Conservation (phyloP, 2,113 vertebrate genomes). For the Probosciger aterrimus region DNA sequence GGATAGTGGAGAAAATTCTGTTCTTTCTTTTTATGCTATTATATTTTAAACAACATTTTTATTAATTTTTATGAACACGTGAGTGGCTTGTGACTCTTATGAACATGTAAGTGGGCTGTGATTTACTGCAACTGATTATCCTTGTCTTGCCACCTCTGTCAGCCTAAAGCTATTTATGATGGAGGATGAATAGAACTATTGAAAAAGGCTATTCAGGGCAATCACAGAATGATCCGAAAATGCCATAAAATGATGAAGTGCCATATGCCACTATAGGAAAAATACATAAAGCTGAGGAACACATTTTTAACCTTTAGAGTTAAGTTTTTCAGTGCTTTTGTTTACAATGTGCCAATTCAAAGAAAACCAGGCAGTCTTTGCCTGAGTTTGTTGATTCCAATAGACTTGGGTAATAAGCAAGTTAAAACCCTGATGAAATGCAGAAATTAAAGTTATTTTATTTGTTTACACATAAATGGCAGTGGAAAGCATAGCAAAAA, state of each 20-base stretch:
- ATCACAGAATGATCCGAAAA: neutral
- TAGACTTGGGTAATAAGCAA: neutral
- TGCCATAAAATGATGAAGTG: neutral
- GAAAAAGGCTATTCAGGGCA: neutral
- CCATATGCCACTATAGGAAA: neutral
- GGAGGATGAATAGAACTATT: neutral
- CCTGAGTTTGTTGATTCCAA: neutral
- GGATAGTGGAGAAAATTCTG: neutral
- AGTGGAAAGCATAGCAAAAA: neutral
- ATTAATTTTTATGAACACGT: neutral
- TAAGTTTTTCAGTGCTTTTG: constrained; percentile 7
- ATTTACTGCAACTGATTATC: neutral
- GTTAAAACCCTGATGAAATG: constrained; percentile 17
- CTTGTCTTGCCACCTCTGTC: neutral
- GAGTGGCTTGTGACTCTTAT: neutral
- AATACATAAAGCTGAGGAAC: neutral
- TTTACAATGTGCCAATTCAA: neutral
- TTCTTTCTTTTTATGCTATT: neutral
- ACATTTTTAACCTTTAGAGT: neutral
- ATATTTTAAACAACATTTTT: neutral
- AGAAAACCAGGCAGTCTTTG: neutral
- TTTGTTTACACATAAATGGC: constrained; percentile 12
- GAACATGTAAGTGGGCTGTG: neutral
- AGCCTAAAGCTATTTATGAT: constrained; percentile 1
- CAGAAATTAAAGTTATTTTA: constrained; percentile 15